Evolutionary conservation across 2,113 vertebrate species (phyloP).

Genomic region (Cephalopterus ornatus): DNA sequence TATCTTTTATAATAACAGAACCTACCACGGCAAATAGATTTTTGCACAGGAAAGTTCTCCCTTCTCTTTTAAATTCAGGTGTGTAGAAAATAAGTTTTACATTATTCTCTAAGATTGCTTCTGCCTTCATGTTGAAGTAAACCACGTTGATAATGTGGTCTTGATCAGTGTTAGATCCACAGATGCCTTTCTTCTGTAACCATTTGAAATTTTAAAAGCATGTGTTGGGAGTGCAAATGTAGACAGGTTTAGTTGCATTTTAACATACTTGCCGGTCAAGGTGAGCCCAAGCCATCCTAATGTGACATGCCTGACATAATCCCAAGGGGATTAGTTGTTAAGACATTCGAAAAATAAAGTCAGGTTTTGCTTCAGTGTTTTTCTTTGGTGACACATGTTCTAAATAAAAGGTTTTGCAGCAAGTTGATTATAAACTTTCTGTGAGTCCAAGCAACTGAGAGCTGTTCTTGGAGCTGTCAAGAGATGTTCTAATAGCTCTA

Average conservation of each 20-base stretch:
- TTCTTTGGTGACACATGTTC: neutral
- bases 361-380: neutral
- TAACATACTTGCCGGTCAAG: neutral
- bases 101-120: neutral
- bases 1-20: neutral
- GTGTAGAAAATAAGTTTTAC: neutral
- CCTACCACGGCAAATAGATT: neutral
- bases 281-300: neutral
- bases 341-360: slow-evolving; percentile 15
- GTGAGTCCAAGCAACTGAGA: neutral
- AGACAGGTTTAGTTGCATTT: neutral
- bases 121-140: neutral
- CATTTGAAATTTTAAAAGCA: neutral
- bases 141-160: neutral
- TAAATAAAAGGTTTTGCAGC: slow-evolving; percentile 3
- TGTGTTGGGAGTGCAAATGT: neutral
- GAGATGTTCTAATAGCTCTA: neutral
- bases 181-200: neutral
- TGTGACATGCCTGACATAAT: slow-evolving; percentile 29
- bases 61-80: neutral
- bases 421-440: slow-evolving; percentile 8
- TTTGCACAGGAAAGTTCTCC: neutral
- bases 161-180: neutral
- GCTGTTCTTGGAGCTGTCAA: slow-evolving; percentile 8
- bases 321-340: slow-evolving; percentile 14